A percentile compares a stretch with the other conserved stretches of the same genome.
phyloP scores from a whole-genome alignment of 2,888 invertebrate species.

The Tuberolachnus salignus region DNA sequence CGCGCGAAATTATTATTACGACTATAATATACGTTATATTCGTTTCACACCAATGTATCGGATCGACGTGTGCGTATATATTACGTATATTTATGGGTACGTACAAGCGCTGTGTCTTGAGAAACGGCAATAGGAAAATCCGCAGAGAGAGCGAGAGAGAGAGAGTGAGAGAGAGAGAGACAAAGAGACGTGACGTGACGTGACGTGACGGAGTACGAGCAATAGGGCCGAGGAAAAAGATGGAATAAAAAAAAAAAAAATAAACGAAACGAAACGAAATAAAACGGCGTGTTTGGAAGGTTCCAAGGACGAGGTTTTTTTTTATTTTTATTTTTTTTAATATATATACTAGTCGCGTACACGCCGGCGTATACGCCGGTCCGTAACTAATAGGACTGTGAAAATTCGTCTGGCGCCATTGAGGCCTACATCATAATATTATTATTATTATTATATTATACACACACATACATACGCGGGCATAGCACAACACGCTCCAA shows the following conservation, averaged over 20 bases:
- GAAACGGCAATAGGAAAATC: too few species aligned
- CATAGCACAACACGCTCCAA: too few species aligned
- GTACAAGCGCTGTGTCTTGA: too few species aligned
- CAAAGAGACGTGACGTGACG: too few species aligned
- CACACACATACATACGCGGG: background rate
- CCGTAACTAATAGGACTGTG: conserved; percentile 53
- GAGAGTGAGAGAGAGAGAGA: too few species aligned
- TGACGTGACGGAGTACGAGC: too few species aligned
- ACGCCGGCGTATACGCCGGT: background rate
- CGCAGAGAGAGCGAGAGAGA: too few species aligned
- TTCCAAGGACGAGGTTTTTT: conserved; percentile 24
- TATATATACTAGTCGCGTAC: background rate
- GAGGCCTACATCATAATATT: background rate
- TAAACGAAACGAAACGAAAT: background rate
- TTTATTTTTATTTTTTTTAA: too few species aligned
- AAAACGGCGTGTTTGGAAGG: background rate
- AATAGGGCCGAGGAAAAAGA: background rate
- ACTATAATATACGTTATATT: too few species aligned
- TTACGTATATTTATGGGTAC: too few species aligned
- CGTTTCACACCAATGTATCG: too few species aligned
- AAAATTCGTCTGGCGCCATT: conserved; percentile 55
- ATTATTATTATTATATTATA: background rate
- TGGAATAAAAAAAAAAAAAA: background rate
- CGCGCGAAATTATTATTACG: background rate
- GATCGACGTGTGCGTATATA: too few species aligned